Evolutionary conservation across 2,797 vertebrate genomes (phyloP).

Genomic region (Cheirogaleus major): DNA sequence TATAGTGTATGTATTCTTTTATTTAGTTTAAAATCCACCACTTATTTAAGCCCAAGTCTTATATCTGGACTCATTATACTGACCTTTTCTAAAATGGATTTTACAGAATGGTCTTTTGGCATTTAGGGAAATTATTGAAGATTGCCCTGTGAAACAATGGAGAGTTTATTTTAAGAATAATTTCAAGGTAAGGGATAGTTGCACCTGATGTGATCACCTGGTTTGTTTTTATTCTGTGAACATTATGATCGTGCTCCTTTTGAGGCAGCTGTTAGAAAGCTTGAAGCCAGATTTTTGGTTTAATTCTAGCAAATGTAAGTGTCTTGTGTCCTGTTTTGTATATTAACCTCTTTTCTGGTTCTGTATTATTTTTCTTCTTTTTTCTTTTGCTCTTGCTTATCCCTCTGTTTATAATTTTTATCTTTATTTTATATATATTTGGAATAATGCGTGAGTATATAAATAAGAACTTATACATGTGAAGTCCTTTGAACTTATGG

Average conservation of each 20-base stretch:
- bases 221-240: conserved; percentile 30
- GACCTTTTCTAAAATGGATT: conserved; percentile 36
- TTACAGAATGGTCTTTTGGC: conserved; percentile 44
- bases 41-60: conserved; percentile 31
- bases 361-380: not conserved
- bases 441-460: not conserved
- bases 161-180: conserved; percentile 53
- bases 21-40: not conserved
- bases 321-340: not conserved
- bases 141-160: conserved; percentile 24
- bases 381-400: not conserved
- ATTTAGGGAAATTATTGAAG: conserved; percentile 27
- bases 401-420: not conserved
- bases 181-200: not conserved
- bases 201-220: conserved; percentile 4
- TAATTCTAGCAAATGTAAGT: not conserved
- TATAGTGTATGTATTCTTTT: not conserved
- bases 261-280: conserved; percentile 15
- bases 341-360: conserved; percentile 1
- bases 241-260: conserved; percentile 40
- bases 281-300: conserved; percentile 13
- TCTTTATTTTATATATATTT: not conserved
- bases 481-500: not conserved
- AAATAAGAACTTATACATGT: not conserved
- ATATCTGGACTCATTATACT: not conserved